phyloP scores from a whole-genome alignment of 2,797 vertebrate genomes.

The Pseudochromis fuscus region DNA sequence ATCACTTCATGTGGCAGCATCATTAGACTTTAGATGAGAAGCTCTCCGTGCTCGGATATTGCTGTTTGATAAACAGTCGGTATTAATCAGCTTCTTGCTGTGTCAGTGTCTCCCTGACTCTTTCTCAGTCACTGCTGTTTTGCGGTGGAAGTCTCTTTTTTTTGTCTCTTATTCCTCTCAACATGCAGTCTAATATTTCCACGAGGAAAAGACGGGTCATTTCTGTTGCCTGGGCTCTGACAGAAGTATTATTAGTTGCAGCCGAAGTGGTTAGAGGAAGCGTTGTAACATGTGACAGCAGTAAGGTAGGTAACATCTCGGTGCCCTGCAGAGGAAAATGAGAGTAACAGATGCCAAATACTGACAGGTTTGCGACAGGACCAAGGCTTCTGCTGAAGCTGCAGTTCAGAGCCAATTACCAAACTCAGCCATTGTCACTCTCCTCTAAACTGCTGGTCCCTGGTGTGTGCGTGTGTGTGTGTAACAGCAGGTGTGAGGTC shows the following conservation, averaged over 20 bases:
- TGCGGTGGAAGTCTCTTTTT: slow-evolving; percentile 14
- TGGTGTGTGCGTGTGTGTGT: slow-evolving; percentile 10
- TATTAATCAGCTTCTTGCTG: slow-evolving; percentile 68
- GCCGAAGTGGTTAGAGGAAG: slow-evolving; percentile 41
- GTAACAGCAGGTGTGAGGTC: slow-evolving; percentile 13
- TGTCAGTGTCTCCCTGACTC: slow-evolving; percentile 39
- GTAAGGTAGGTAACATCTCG: slow-evolving; percentile 32
- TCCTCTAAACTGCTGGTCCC: slow-evolving; percentile 36
- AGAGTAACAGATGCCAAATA: slow-evolving; percentile 64
- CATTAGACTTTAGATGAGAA: slow-evolving; percentile 64
- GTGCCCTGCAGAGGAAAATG: slow-evolving; percentile 60
- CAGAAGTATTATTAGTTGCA: slow-evolving; percentile 69
- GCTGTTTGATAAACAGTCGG: slow-evolving; percentile 67
- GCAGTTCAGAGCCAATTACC: slow-evolving; percentile 80
- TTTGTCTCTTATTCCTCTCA: slow-evolving; percentile 19
- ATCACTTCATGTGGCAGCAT: slow-evolving; percentile 48
- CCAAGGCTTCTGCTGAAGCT: slow-evolving; percentile 73
- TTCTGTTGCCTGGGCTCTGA: slow-evolving; percentile 52
- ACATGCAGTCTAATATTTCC: slow-evolving; percentile 40
- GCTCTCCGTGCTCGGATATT: slow-evolving; percentile 41
- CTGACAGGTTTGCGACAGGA: slow-evolving; percentile 69
- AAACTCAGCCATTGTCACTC: slow-evolving; percentile 68
- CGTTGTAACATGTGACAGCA: slow-evolving; percentile 62
- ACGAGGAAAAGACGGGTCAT: slow-evolving; percentile 43
- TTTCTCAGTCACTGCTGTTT: slow-evolving; percentile 33